These are phyloP conservation scores for Paramormyrops kingsleyae DNA, from an alignment of 2,113 vertebrate genomes.

Conservation along the genomic window DNA sequence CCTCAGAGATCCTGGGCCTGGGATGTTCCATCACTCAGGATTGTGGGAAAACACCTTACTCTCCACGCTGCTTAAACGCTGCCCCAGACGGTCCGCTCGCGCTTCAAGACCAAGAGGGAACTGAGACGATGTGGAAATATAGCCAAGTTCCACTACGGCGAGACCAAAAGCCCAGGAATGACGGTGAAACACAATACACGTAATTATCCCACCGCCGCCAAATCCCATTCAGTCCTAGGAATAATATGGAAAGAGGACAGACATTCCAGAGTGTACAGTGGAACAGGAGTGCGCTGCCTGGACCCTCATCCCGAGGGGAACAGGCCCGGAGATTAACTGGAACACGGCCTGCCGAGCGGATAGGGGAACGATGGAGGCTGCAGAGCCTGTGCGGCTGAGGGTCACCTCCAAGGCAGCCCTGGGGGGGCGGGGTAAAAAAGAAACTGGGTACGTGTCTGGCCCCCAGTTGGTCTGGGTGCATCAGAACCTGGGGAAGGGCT, in stretches of 20 bases:
- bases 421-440: neutral
- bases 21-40: neutral
- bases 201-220: neutral
- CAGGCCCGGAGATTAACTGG: neutral
- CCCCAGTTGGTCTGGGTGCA: neutral
- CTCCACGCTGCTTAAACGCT: neutral
- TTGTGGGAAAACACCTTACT: neutral
- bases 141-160: neutral
- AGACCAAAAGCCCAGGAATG: neutral
- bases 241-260: neutral
- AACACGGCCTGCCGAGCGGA: neutral
- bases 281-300: neutral
- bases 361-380: neutral
- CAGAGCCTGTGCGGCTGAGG: neutral
- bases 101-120: neutral
- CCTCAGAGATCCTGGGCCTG: neutral
- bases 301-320: neutral
- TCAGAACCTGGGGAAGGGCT: neutral
- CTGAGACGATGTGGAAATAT: neutral
- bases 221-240: neutral
- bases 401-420: neutral
- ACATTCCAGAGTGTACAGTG: neutral
- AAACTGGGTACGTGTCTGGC: neutral
- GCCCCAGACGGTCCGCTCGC: neutral
- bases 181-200: neutral